Evolutionary conservation across 2,888 invertebrate species (phyloP), one percentile per base, ranked within the genome.

Genomic region (Phyto melanocephala): DNA sequence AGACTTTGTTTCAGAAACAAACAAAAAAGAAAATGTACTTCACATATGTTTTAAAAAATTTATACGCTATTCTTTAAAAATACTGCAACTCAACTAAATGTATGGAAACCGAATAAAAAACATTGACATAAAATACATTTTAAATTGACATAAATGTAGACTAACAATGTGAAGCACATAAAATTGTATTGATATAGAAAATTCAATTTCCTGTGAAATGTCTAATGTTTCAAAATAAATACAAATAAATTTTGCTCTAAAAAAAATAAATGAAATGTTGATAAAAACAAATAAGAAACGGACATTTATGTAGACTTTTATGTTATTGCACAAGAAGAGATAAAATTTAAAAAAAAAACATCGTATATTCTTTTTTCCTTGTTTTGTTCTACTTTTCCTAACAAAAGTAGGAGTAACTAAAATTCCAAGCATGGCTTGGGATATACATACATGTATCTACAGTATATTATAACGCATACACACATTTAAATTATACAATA

Each of bases 161-260:
- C 42, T 80, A 40, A 40, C 24, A 28, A 24, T 15, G 5, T 13
- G 7, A 45, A 33, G 24, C 17, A 75, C 28, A 37, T 45, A 65
- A 33, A 75, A 37, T 50, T 50, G 17, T 28, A 68, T 60, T 67
- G 71, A 33, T 20, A 67, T 54, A 67, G 67, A 80, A 80, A 80
- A 84, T 83, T 70, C 62, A 84, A 83, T 84, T 84, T 84, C 83
- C 83, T 68, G 77, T 67, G 56, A 84, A 83, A 83, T 79, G 77
- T 77, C 70, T 77, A 63, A 65, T 72, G 67, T 74, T 79, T 54
- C 74, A 70, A 77, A 70, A 80, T 71, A 83, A 65, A 74, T 45
- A 45, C 28, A 65, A 67, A 76, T 62, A 45, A 33, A 63, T 75
- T 20, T 37, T 17, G 17, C 52, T 6, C 28, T 28, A 28, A 35